Conservation (phyloP, 2,888 invertebrate genomes). For the Drosophila pegasa region DNA sequence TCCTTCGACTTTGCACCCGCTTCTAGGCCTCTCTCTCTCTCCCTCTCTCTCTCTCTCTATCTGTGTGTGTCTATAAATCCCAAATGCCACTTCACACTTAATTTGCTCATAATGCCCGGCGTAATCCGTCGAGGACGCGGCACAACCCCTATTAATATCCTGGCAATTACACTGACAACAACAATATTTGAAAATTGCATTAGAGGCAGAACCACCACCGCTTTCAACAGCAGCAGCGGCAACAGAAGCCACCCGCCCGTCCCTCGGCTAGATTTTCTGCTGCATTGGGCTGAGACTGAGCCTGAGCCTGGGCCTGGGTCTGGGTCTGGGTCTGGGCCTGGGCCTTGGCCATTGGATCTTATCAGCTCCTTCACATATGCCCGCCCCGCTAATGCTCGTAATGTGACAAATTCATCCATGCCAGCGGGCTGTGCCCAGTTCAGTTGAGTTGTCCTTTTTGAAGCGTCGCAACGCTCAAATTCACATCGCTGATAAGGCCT, state of each 20-base stretch:
- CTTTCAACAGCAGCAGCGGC: slow-evolving; percentile 12
- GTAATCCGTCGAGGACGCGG: slow-evolving; percentile 68
- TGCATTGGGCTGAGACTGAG: slow-evolving; percentile 46
- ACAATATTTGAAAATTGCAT: slow-evolving; percentile 75
- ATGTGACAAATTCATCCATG: slow-evolving; percentile 79
- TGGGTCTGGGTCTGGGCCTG: neutral
- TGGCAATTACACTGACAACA: slow-evolving; percentile 75
- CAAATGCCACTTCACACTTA: slow-evolving; percentile 83
- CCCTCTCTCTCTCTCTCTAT: neutral
- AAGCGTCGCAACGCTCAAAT: slow-evolving; percentile 63
- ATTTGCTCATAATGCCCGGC: slow-evolving; percentile 81
- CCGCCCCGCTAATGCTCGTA: slow-evolving; percentile 58
- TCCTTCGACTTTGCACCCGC: slow-evolving; percentile 41
- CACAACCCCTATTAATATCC: slow-evolving; percentile 68
- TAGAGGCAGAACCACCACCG: slow-evolving; percentile 35
- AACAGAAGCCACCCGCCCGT: slow-evolving; percentile 18
- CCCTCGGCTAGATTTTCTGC: slow-evolving; percentile 60
- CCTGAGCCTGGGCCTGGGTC: neutral
- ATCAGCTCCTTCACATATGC: slow-evolving; percentile 70
- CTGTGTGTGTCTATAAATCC: slow-evolving; percentile 60
- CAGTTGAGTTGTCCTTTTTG: slow-evolving; percentile 56
- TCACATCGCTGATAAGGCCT: slow-evolving; percentile 72
- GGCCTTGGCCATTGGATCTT: slow-evolving; percentile 56
- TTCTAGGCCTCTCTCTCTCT: slow-evolving; percentile 1
- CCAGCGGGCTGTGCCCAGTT: slow-evolving; percentile 29